Evolutionary conservation across 2,888 invertebrate species (phyloP).

Genomic region (Vannuccia rotundouncinata): DNA sequence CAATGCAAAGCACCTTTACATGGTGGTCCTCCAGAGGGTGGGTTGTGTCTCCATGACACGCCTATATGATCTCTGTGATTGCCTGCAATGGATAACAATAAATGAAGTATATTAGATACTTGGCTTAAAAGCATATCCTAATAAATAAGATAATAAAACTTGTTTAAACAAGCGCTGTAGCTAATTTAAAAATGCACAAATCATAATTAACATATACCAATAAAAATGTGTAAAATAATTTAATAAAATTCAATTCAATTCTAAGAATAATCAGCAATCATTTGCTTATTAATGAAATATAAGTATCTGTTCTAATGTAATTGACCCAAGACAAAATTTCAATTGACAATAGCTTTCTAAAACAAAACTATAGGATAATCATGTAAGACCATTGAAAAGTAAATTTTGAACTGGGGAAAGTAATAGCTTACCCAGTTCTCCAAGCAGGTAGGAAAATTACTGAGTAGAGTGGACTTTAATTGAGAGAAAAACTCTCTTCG

Average conservation of each 20-base stretch:
- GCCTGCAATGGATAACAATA: too few relatives aligned
- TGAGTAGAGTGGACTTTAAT: neutral
- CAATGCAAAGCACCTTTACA: too few relatives aligned
- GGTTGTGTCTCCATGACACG: too few relatives aligned
- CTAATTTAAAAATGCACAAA: neutral
- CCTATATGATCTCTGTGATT: too few relatives aligned
- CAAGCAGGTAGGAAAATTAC: neutral
- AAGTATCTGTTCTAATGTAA: neutral
- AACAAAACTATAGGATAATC: too few relatives aligned
- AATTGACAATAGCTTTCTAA: too few relatives aligned
- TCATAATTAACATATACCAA: too few relatives aligned
- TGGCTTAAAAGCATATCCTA: too few relatives aligned
- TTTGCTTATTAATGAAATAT: neutral
- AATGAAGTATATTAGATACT: too few relatives aligned
- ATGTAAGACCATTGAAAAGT: too few relatives aligned
- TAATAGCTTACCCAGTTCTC: slow-evolving; percentile 6
- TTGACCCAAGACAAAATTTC: neutral
- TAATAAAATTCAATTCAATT: neutral
- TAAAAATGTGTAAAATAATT: neutral
- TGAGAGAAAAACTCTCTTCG: neutral
- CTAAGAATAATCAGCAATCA: neutral
- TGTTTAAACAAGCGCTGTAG: neutral
- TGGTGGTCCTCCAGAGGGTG: too few relatives aligned
- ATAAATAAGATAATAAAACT: neutral
- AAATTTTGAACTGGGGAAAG: too few relatives aligned